Percentiles rank a stretch among this genome's conserved stretches.
phyloP scores from a whole-genome alignment of 1,140 invertebrate genomes.

The Stegodyphus mimosarum region DNA sequence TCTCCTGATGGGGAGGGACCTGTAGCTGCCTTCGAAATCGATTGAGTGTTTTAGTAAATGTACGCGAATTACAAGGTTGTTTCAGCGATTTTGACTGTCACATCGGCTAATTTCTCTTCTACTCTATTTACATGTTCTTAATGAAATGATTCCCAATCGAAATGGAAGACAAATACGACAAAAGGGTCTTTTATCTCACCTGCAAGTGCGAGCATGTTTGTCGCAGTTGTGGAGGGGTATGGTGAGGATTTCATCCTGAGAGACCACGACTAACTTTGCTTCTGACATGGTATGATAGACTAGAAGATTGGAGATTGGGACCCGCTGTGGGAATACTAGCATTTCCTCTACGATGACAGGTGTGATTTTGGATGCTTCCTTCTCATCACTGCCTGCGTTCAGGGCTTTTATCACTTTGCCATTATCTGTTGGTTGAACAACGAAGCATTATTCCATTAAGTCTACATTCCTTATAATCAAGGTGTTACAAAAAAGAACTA shows the following conservation, averaged over 20 bases:
- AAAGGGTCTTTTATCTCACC: conserved; percentile 68
- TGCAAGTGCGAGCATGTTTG: conserved; percentile 75
- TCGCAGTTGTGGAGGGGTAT: conserved; percentile 88
- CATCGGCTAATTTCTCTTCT: too few relatives aligned
- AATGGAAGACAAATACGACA: too few relatives aligned
- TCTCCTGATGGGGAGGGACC: too few relatives aligned
- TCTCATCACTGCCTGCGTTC: conserved; percentile 77
- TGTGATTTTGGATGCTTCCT: conserved; percentile 79
- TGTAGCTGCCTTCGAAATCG: too few relatives aligned
- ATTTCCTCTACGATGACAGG: conserved; percentile 87
- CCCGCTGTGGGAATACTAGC: conserved; percentile 77
- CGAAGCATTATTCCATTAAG: too few relatives aligned
- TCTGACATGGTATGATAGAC: conserved; percentile 75
- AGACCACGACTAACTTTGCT: conserved; percentile 90
- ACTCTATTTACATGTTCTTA: too few relatives aligned
- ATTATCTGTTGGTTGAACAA: conserved; percentile 75
- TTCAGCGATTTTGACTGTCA: too few relatives aligned
- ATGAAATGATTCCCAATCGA: too few relatives aligned
- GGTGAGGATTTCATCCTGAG: conserved; percentile 85
- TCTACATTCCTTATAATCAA: too few relatives aligned
- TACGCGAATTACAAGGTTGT: too few relatives aligned
- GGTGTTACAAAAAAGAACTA: too few relatives aligned
- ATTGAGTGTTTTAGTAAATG: too few relatives aligned
- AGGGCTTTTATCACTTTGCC: conserved; percentile 91
- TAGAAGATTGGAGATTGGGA: conserved; percentile 80